phyloP scores from a whole-genome alignment of 2,113 vertebrate species.

The Chaenogobius annularis region DNA sequence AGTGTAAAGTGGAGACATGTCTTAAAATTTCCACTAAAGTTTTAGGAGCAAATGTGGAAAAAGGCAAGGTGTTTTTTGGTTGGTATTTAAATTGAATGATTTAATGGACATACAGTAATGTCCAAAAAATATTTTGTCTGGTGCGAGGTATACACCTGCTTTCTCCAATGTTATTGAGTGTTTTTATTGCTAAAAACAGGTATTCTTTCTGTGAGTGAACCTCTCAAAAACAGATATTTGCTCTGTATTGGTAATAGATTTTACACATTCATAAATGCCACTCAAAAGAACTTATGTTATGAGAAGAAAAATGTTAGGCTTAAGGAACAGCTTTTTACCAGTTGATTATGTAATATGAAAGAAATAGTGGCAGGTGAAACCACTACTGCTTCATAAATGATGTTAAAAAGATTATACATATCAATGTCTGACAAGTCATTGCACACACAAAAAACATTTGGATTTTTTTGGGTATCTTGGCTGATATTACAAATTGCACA shows the following conservation, averaged over 20 bases:
- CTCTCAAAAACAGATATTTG: too few relatives aligned
- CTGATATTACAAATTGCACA: neutral
- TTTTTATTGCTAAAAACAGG: too few relatives aligned
- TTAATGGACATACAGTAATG: too few relatives aligned
- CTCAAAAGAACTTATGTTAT: neutral
- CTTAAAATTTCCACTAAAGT: conserved; percentile 24
- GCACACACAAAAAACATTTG: neutral
- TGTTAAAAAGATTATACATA: neutral
- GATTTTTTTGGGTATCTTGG: neutral
- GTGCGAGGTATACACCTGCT: too few relatives aligned
- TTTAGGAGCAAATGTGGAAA: conserved; percentile 7
- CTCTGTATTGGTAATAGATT: too few relatives aligned
- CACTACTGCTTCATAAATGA: neutral
- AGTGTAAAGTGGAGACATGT: conserved; percentile 14
- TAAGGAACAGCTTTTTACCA: neutral
- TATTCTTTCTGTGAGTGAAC: too few relatives aligned
- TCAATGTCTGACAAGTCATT: neutral
- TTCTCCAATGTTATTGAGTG: too few relatives aligned
- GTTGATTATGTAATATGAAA: conserved; percentile 19
- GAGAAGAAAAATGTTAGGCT: conserved; percentile 7
- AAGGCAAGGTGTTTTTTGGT: conserved; percentile 27
- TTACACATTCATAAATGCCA: too few relatives aligned
- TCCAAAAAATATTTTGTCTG: too few relatives aligned
- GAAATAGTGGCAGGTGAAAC: conserved; percentile 14
- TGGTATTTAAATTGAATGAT: neutral